Percentiles rank a stretch among this genome's conserved stretches.
phyloP scores from a whole-genome alignment of 64 coral and sea anemone species.

The Porites australiensis region DNA sequence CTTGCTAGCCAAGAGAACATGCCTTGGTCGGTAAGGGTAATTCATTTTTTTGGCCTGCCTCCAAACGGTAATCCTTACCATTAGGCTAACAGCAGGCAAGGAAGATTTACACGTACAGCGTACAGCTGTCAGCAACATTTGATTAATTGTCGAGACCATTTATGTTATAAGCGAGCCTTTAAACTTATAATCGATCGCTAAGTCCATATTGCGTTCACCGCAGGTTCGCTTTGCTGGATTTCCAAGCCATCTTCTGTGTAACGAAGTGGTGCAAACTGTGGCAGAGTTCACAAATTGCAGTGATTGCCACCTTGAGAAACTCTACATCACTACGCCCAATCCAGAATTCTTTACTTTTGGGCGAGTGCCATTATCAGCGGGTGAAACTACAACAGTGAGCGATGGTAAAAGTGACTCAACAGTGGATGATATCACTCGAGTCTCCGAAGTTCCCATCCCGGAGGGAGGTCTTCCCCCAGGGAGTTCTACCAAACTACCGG shows the following conservation, averaged over 20 bases:
- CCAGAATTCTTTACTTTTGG: constrained; percentile 89
- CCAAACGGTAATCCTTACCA: too few species aligned
- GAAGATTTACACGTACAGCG: too few species aligned
- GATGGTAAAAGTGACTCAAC: not conserved
- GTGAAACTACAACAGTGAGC: not conserved
- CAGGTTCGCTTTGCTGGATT: constrained; percentile 88
- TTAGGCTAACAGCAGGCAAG: too few species aligned
- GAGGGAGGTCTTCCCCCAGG: constrained; percentile 72
- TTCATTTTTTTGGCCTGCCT: too few species aligned
- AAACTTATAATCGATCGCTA: not conserved
- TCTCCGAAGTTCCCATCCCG: constrained; percentile 74
- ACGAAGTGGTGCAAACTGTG: constrained; percentile 82
- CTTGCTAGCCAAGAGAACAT: too few species aligned
- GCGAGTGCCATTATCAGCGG: not conserved
- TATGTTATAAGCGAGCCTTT: not conserved
- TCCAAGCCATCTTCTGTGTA: constrained; percentile 79
- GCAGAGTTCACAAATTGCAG: constrained; percentile 87
- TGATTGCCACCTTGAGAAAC: constrained; percentile 74
- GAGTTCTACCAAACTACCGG: constrained; percentile 67
- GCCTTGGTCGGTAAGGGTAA: too few species aligned
- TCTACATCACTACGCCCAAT: constrained; percentile 68
- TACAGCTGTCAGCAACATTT: too few species aligned
- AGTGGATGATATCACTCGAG: constrained; percentile 58
- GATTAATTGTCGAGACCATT: not conserved
- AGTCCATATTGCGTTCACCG: not conserved